A percentile compares a stretch with the other conserved stretches of the same genome.
phyloP scores from a whole-genome alignment of 1,140 invertebrate species.

The Nasonia vitripennis region DNA sequence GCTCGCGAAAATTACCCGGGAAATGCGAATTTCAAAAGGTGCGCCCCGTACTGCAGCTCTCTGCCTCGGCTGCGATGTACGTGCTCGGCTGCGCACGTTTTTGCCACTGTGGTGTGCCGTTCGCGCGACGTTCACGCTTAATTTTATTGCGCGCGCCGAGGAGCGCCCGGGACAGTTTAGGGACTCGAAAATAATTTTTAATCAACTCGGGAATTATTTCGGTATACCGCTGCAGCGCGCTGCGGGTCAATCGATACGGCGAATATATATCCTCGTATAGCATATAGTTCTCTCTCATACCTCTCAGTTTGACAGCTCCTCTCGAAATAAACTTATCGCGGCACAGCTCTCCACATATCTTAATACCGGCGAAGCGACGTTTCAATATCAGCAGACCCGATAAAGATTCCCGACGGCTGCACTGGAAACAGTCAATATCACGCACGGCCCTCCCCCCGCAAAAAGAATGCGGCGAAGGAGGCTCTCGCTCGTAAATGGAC shows the following conservation, averaged over 20 bases:
- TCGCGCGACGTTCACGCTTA: slow-evolving; percentile 11
- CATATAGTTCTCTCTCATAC: background rate
- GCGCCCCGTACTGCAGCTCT: background rate
- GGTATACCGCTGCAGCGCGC: too few species aligned
- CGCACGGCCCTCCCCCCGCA: background rate
- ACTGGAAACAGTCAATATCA: background rate
- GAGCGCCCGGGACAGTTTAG: background rate
- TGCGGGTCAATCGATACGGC: background rate
- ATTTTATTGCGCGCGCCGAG: slow-evolving; percentile 38
- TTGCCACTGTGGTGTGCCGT: background rate
- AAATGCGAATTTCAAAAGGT: slow-evolving; percentile 37
- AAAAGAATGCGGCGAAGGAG: background rate
- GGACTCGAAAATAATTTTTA: background rate
- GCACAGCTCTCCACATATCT: background rate
- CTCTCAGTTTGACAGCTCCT: too few species aligned
- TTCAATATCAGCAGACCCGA: background rate
- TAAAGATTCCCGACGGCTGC: background rate
- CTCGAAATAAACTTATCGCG: too few species aligned
- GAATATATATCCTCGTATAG: background rate
- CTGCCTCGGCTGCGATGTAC: too few species aligned
- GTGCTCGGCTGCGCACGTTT: background rate
- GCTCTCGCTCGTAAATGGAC: background rate
- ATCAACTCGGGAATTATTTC: too few species aligned
- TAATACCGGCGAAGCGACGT: background rate
- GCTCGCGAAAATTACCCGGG: background rate